These are phyloP conservation scores for Ceratosolen fusciceps DNA, from an alignment of 1,140 invertebrate genomes.

Conservation along the genomic window DNA sequence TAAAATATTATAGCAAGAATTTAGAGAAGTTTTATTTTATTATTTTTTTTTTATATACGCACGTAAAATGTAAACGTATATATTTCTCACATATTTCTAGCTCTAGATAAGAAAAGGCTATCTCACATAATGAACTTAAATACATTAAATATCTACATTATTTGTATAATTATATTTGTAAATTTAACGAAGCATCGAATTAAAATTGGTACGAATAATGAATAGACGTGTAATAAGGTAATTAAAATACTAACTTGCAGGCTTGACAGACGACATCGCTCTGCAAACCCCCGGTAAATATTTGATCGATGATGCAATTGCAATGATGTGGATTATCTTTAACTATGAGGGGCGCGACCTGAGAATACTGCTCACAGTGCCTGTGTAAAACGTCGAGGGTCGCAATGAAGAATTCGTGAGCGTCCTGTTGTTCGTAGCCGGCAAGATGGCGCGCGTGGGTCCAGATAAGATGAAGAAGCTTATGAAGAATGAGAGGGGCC, in stretches of 20 bases:
- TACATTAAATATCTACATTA: too few species aligned
- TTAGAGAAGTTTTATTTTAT: too few species aligned
- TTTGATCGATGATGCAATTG: constrained; percentile 97
- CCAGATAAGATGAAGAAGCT: constrained; percentile 95
- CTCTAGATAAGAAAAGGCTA: too few species aligned
- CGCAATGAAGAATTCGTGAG: constrained; percentile 98
- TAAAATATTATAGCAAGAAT: neutral
- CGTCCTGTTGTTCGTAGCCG: constrained; percentile 98
- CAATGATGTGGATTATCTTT: constrained; percentile 81
- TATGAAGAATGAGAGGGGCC: constrained; percentile 89
- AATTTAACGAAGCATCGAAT: too few species aligned
- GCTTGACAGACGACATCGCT: constrained; percentile 97
- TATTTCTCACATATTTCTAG: too few species aligned
- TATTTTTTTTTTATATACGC: too few species aligned
- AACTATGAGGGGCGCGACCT: constrained; percentile 68
- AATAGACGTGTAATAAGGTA: too few species aligned
- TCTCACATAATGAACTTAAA: too few species aligned
- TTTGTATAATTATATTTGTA: too few species aligned
- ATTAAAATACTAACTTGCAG: constrained; percentile 84
- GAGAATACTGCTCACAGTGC: constrained; percentile 82
- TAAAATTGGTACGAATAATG: too few species aligned
- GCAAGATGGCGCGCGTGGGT: constrained; percentile 95
- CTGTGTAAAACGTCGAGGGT: constrained; percentile 93
- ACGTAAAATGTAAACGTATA: too few species aligned
- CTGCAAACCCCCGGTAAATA: constrained; percentile 96